phyloP scores from a whole-genome alignment of 2,113 vertebrate species.

The Parotia lawesii region DNA sequence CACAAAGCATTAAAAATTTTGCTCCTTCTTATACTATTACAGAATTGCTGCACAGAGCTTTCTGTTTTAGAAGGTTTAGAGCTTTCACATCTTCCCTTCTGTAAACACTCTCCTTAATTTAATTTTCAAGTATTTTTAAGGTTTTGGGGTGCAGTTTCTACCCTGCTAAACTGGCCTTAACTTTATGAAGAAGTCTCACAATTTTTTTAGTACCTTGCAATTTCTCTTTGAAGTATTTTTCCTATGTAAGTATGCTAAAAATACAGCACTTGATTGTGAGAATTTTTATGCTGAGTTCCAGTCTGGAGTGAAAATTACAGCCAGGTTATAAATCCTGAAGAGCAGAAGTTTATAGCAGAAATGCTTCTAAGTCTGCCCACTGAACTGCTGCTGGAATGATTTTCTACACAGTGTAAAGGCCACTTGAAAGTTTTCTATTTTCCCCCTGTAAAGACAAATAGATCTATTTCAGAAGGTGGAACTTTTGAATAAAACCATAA shows the following conservation, averaged over 20 bases:
- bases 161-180: not conserved
- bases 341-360: not conserved
- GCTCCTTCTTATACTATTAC: not conserved
- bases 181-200: not conserved
- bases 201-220: not conserved
- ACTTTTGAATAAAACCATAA: not conserved
- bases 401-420: not conserved
- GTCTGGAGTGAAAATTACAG: conserved; percentile 4
- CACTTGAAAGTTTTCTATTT: not conserved
- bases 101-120: not conserved
- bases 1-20: not conserved
- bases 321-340: not conserved
- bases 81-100: not conserved
- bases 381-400: not conserved
- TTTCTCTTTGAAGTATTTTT: not conserved
- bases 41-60: not conserved
- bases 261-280: not conserved
- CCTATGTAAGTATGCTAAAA: not conserved
- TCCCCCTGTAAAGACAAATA: not conserved
- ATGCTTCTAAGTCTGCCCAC: not conserved
- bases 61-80: not conserved
- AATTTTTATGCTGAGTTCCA: not conserved
- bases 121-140: not conserved
- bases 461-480: not conserved
- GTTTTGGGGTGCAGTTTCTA: rapidly evolving